These are phyloP conservation scores for Cordilura impudica DNA, from an alignment of 2,888 invertebrate species.

Conservation along the genomic window DNA sequence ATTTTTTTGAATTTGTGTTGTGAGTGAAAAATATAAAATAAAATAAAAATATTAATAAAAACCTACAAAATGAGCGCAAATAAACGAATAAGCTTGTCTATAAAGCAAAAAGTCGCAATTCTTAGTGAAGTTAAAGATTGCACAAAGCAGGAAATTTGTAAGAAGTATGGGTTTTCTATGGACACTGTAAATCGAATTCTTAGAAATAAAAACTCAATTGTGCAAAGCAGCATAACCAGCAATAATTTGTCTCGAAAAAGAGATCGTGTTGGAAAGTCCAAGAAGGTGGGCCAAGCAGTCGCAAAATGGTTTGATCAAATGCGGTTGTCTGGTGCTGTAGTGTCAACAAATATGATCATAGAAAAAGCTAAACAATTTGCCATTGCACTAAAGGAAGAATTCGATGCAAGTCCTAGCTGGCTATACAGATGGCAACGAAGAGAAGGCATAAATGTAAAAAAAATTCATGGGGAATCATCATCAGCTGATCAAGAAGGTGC, in stretches of 20 bases:
- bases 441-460: constrained; percentile 43
- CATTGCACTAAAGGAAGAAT: constrained; percentile 19
- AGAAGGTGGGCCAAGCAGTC: constrained; percentile 35
- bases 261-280: constrained; percentile 30
- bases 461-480: constrained; percentile 39
- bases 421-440: constrained; percentile 44
- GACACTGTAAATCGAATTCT: constrained; percentile 15
- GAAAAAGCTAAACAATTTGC: constrained; percentile 47
- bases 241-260: constrained; percentile 29
- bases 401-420: constrained; percentile 42
- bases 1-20: too few relatives aligned
- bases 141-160: constrained; percentile 24
- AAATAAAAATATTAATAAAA: neutral
- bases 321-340: constrained; percentile 30
- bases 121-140: constrained; percentile 17
- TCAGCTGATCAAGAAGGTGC: constrained; percentile 37
- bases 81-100: constrained; percentile 25
- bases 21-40: neutral
- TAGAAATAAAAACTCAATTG: constrained; percentile 29
- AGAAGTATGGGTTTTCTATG: constrained; percentile 22
- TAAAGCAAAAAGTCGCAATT: constrained; percentile 23
- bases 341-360: constrained; percentile 33
- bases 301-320: constrained; percentile 52
- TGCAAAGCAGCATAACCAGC: constrained; percentile 13
- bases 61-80: constrained; percentile 34